These are phyloP conservation scores for Gulo gulo DNA, from an alignment of 2,113 vertebrate genomes.

Conservation along the genomic window DNA sequence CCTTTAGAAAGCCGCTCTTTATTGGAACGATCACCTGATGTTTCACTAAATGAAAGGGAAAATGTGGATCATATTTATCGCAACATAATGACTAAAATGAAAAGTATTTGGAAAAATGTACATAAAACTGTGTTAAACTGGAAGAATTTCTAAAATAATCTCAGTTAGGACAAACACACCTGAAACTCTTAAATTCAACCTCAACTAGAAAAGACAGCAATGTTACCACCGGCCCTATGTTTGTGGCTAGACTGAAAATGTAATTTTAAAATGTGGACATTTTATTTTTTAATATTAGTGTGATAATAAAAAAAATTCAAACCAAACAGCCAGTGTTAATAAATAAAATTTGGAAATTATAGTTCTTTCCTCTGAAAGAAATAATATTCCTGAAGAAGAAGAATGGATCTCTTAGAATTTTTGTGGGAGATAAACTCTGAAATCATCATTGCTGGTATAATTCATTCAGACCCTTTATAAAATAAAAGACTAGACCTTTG, in stretches of 20 bases:
- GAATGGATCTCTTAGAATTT: constrained; percentile 27
- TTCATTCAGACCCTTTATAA: constrained; percentile 26
- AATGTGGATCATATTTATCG: not conserved
- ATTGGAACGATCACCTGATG: not conserved
- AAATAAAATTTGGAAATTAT: constrained; percentile 37
- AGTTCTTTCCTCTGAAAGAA: constrained; percentile 19
- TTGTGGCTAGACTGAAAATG: not conserved
- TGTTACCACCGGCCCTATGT: not conserved
- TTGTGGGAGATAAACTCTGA: not conserved
- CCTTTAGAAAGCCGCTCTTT: not conserved
- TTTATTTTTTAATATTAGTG: constrained; percentile 9
- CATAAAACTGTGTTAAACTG: not conserved
- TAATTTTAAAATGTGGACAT: no score
- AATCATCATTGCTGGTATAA: constrained; percentile 38
- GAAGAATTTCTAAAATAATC: not conserved
- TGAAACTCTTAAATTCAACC: not conserved
- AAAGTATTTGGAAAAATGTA: not conserved
- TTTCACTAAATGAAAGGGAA: not conserved
- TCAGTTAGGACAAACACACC: not conserved
- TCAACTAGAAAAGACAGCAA: not conserved
- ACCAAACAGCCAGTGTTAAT: constrained; percentile 17
- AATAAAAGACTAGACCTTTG: not conserved
- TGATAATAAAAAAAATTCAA: constrained; percentile 44
- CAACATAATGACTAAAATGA: not conserved
- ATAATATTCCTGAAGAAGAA: constrained; percentile 32